phyloP scores from a whole-genome alignment of 2,113 vertebrate species.

The Telmatochromis sp. region DNA sequence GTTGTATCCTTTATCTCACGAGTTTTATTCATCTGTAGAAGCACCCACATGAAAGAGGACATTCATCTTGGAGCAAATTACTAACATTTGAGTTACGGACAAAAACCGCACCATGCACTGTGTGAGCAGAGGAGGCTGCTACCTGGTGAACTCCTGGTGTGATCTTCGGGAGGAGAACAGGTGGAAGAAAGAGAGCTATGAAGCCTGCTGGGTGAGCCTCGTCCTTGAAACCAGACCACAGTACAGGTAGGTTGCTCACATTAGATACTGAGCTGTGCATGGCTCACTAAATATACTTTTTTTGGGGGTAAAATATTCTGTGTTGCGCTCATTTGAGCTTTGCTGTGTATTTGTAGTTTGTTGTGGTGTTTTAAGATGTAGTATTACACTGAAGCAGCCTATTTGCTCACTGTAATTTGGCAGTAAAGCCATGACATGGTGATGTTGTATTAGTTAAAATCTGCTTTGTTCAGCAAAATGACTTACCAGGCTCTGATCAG shows the following conservation, averaged over 20 bases:
- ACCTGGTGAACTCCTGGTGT: slow-evolving; percentile 62
- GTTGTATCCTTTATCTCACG: background rate
- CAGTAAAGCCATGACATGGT: background rate
- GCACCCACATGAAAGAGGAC: background rate
- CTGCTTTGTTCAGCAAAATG: background rate
- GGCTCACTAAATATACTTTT: background rate
- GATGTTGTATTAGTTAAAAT: background rate
- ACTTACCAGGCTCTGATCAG: background rate
- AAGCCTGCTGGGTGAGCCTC: slow-evolving; percentile 61
- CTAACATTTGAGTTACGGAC: background rate
- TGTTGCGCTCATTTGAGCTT: background rate
- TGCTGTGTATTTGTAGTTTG: background rate
- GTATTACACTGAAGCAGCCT: background rate
- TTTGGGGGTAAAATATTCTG: background rate
- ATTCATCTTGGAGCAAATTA: background rate
- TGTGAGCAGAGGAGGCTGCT: slow-evolving; percentile 44
- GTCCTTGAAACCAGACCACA: slow-evolving; percentile 63
- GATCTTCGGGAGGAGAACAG: slow-evolving; percentile 60
- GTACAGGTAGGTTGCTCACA: slow-evolving; percentile 46
- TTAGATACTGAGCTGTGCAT: background rate
- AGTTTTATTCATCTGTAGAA: background rate
- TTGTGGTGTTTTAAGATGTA: background rate
- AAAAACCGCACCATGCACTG: slow-evolving; percentile 47
- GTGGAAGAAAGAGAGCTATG: slow-evolving; percentile 53
- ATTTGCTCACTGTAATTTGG: background rate